Evolutionary conservation across 1,140 invertebrate species (phyloP), one percentile per base, ranked within the genome.

Genomic region (Calliphora vicina): DNA sequence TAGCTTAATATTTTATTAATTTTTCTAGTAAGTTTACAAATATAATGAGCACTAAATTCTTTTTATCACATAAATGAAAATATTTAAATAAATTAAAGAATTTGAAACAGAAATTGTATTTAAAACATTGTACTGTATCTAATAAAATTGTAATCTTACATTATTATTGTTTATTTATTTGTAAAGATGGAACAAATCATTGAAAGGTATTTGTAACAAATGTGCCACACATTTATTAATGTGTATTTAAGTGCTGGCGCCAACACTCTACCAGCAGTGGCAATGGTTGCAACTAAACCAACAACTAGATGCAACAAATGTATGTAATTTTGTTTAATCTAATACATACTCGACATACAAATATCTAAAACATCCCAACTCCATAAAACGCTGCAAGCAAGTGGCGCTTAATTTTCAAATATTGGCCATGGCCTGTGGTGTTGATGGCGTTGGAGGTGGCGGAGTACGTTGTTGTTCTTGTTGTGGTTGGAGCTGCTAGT

Each of bases 241-340:
- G 73, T 17, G 12, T 76, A 43, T 76, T 76, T 76, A 76, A 76
- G 73, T 76, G 73, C n/a, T 76, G 73, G 73, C 73, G 73, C 73
- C 73, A 74, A 25, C 9, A 23, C 23, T 35, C 20, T 17, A n/a
- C 72, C 15, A 23, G 20, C 72, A 76, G 27, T 43, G 15, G 13
- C 73, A 35, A 76, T 43, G 61, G 6, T 5, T 5, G 25, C 23
- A 9, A 20, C 23, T 35, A 35, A 50, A 50, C 2, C 2, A 23
- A 23, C 6, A 67, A 0, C 20, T 10, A 23, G 61, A 10, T 23
- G 61, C 61, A 67, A 67, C 61, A 67, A 67, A 57, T n/a, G 15
- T 57, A n/a, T 35, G 35, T 35, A 17, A 17, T 15, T 15, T 57
- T 57, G 61, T 25, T 67, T 25, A 67, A 20, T 23, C 61, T 3